Base-by-base conservation (phyloP, 2,797 vertebrate genomes). In the Hirundo rustica region DNA sequence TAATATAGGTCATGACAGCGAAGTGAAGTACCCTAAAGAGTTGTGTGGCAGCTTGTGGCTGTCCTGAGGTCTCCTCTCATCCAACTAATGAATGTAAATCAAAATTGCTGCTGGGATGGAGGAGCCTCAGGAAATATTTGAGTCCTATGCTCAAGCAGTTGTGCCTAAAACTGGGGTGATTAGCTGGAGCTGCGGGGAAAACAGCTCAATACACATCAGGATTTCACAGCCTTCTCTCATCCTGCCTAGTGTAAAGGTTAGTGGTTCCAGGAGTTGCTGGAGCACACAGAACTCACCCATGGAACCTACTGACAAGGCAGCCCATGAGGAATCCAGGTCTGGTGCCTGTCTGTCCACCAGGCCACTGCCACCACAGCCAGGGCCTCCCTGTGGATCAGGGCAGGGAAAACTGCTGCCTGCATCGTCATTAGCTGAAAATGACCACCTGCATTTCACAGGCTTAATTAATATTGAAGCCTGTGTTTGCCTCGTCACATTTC, bases 111-210 rank as follows among this genome's bases (percentile, higher is more conserved):
- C 80, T 40, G 82, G 78, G 78, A 25, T 89, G 50, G 57, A 74
- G 88, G 25, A 91, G 27, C 65, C 72, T 91, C 26, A 36, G 91
- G 88, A 87, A 79, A 50, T 42, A 27, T 65, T 83, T 26, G 61
- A 80, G 42, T 65, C 60, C 45, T 25, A 2, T 72, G 79, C 79
- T 89, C 68, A 72, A 83, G 57, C 20, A 66, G 91, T 29, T 87
- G 10, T 7, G 16, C 74, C 53, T 83, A 9, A 51, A 61, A 29
- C 22, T 3, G 7, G 53, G 38, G 65, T 85, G 89, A 89, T 93
- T 80, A 89, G 44, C 78, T 73, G 84, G 21, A 84, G 80, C 83
- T 81, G 1, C 30, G 79, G 70, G 85, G 74, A 75, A 78, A 93
- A 92, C 22, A 51, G 73, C n/a, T 89, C 87, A 68, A 20, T 36